Evolutionary conservation across 2,113 vertebrate species (phyloP).

Genomic region (Actenoides hombroni): DNA sequence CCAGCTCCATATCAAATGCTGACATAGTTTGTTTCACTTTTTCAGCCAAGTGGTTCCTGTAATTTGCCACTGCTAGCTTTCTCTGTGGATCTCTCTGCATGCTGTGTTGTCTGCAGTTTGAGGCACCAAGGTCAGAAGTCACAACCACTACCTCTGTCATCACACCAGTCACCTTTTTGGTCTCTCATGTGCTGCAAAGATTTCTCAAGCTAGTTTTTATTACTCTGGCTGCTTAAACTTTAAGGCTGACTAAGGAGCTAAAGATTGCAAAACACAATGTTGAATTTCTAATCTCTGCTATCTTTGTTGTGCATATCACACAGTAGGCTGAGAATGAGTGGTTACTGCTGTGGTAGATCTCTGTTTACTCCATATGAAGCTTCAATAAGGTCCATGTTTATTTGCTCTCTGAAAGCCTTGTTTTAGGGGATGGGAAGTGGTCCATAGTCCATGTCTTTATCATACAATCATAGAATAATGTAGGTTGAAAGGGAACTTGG

Average conservation of each 20-base stretch:
- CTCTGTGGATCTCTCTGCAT: neutral
- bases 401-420: neutral
- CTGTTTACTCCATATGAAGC: neutral
- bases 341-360: neutral
- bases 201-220: neutral
- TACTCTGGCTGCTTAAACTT: neutral
- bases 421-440: neutral
- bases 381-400: neutral
- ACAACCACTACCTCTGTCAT: neutral
- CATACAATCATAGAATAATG: neutral
- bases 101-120: neutral
- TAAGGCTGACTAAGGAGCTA: neutral
- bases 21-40: neutral
- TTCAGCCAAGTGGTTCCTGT: neutral
- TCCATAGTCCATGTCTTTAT: neutral
- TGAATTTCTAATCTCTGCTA: neutral
- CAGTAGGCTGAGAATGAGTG: neutral
- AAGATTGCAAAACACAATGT: neutral
- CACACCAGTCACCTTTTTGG: neutral
- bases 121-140: neutral
- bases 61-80: neutral
- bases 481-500: neutral
- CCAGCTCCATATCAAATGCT: neutral
- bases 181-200: neutral
- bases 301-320: neutral